Base-by-base conservation (phyloP, 2,888 invertebrate genomes). In the Microdon myrmicae region DNA sequence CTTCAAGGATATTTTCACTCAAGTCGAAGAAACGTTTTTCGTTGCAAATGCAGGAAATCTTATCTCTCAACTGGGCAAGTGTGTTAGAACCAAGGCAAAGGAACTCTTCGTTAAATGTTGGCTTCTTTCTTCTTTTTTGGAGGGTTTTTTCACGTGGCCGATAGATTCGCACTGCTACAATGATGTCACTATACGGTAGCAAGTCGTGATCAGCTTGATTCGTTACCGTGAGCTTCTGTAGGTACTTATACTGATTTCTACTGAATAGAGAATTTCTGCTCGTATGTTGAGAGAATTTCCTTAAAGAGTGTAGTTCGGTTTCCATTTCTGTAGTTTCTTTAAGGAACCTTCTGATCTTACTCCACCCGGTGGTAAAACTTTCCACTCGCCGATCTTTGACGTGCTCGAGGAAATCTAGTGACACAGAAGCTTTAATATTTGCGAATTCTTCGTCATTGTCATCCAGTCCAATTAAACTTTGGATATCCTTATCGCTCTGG, bases 1-100 rank as follows among this genome's bases (percentile, higher is more conserved):
- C 72, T 2, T 68, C 60, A 13, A 80, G 73, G 0, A 85, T 85
- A 31, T 81, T 72, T 3, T 81, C 71, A 59, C 89, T 86, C 1
- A 86, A 79, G 72, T 90, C 90, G 22, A 82, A 79, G 12, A 85
- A 81, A 67, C 85, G 79, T 48, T 84, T 84, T 12, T 82, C 74
- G 75, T 94, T 92, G 67, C 89, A 86, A 37, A 85, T 76, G 75
- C 96, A 96, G 10, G 82, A 79, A 67, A 95, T 86, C 68, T 85
- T 83, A 73, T 93, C 92, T 2, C 90, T 83, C 25, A 96, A 79
- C 34, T 86, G 85, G n/a, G 84, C 81, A 66, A 96, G 81, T 14
- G 81, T 82, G 74, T 90, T 89, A 10, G 81, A 79, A 1, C 90
- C 89, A n/a, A 88, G 78, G 0, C 89, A 83, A 7, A 84, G 76